phyloP scores from a whole-genome alignment of 2,888 invertebrate species.

The Xestia xanthographa region DNA sequence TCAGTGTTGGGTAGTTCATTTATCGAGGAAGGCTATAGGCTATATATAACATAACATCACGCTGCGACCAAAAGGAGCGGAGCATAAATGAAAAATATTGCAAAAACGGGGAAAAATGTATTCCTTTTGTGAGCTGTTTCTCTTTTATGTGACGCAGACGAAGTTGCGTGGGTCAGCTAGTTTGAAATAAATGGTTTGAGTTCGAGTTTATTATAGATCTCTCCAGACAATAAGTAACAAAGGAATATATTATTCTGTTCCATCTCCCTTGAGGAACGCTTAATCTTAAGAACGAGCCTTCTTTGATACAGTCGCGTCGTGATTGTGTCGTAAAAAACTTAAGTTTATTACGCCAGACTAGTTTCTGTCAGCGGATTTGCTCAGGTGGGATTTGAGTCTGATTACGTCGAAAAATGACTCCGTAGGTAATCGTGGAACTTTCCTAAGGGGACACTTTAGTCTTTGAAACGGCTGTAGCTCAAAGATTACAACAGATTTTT shows the following conservation, averaged over 20 bases:
- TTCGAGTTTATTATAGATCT: background rate
- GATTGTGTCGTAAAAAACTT: slow-evolving; percentile 37
- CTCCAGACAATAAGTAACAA: slow-evolving; percentile 12
- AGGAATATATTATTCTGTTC: slow-evolving; percentile 24
- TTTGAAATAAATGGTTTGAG: background rate
- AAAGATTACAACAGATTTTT: too few relatives aligned
- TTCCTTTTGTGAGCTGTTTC: too few relatives aligned
- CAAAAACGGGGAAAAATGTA: too few relatives aligned
- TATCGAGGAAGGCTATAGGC: too few relatives aligned
- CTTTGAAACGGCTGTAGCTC: background rate
- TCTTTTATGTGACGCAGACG: too few relatives aligned
- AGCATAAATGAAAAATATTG: too few relatives aligned
- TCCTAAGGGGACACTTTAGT: background rate
- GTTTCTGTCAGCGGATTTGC: slow-evolving; percentile 24
- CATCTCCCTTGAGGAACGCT: slow-evolving; percentile 7
- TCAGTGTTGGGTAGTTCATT: too few relatives aligned
- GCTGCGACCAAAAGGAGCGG: too few relatives aligned
- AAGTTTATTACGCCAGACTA: slow-evolving; percentile 30
- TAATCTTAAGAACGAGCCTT: slow-evolving; percentile 14
- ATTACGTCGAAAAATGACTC: slow-evolving; percentile 11
- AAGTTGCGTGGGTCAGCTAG: too few relatives aligned
- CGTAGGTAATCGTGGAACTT: background rate
- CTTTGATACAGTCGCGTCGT: slow-evolving; percentile 10
- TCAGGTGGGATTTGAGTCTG: slow-evolving; percentile 18
- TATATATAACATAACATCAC: too few relatives aligned